Base-by-base conservation (phyloP, 1,140 invertebrate species). In the Drosophila prosaltans region DNA sequence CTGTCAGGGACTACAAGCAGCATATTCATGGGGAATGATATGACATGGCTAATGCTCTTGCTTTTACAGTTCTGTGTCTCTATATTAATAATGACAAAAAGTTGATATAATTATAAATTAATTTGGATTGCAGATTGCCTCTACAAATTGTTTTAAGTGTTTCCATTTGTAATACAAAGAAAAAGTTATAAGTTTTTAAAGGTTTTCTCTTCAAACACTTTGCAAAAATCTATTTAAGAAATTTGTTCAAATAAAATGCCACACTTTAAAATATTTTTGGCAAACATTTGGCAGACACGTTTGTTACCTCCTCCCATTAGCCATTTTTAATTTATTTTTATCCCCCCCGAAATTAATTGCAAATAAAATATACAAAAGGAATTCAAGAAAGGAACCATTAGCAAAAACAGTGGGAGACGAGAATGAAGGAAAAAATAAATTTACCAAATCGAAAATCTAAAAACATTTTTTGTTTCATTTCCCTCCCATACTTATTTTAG, bases 241-340 rank as follows among this genome's bases (percentile, higher is more conserved):
- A 51, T 51, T 51, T 6, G 45, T 8, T 7, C 9, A 26, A 51
- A 51, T 51, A 51, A 51, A 51, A 26, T 51, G 45, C 2, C 45
- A 51, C 21, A 24, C 45, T 51, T 51, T 21, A 51, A 9, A 48
- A 24, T 26, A 26, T 51, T 51, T 51, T 51, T 51, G 45, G 45
- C 45, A 51, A 51, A 51, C 45, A 51, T 51, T 51, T 26, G 21
- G 9, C 9, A 51, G 45, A 51, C 16, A 9, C 45, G 45, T 48
- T 48, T 48, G 8, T 21, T 48, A 21, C 7, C 45, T 48, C 16
- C 45, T 51, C 45, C 45, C 45, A 10, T 8, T 26, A 36, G 4
- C 32, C 16, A 16, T 6, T 51, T 8, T 51, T 24, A 2, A 43
- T 43, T 43, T 51, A 51, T 51, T 51, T 51, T 26, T 51, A 51